Conservation (phyloP, 2,797 vertebrate genomes). For the Semotilus atromaculatus region DNA sequence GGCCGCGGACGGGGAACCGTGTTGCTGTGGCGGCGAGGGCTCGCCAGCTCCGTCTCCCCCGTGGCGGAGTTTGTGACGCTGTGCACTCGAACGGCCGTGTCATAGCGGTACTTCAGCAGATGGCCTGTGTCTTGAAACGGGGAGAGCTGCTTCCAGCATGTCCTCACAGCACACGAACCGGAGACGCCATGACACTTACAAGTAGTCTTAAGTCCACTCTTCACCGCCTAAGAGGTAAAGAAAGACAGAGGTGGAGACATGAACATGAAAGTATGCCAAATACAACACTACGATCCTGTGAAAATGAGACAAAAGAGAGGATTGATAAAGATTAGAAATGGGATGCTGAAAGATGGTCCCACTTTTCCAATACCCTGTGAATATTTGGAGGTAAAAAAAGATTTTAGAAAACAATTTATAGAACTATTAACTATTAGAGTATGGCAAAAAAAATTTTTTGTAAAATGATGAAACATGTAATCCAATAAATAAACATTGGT, state of each 20-base stretch:
- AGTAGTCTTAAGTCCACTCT: conserved; percentile 94
- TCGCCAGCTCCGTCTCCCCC: conserved; percentile 87
- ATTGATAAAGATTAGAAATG: neutral
- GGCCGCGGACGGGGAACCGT: conserved; percentile 67
- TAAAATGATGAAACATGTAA: neutral
- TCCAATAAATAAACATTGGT: neutral
- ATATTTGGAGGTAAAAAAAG: neutral
- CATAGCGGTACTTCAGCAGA: conserved; percentile 90
- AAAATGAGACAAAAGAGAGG: neutral
- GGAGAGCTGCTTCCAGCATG: conserved; percentile 98
- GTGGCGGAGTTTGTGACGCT: conserved; percentile 92
- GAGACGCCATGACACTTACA: conserved; percentile 99
- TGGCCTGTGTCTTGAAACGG: conserved; percentile 93
- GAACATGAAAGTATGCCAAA: neutral
- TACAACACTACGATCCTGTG: neutral
- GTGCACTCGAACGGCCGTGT: conserved; percentile 86
- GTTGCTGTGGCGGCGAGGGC: conserved; percentile 68
- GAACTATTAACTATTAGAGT: neutral
- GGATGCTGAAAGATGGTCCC: neutral
- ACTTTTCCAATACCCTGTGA: neutral
- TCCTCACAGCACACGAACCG: conserved; percentile 93
- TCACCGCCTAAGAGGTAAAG: conserved; percentile 83
- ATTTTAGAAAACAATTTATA: neutral
- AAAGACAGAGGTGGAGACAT: conserved; percentile 23
- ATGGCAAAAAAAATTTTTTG: neutral